These are phyloP conservation scores for Herpetotheres cachinnans DNA, from an alignment of 2,113 vertebrate species.

Conservation along the genomic window DNA sequence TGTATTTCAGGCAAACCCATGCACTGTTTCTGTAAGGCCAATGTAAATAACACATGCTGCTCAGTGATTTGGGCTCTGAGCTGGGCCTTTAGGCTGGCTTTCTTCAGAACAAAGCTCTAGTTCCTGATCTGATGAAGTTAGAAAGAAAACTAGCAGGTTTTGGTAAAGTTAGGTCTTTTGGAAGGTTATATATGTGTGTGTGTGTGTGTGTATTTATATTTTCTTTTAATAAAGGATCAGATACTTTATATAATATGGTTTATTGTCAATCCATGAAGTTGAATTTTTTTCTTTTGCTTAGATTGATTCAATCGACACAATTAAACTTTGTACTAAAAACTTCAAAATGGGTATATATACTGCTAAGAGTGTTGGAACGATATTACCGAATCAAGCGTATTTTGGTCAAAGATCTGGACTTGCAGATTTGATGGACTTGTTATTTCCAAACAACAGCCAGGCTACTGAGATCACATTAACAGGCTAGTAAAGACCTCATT, in stretches of 20 bases:
- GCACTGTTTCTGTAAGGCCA: neutral
- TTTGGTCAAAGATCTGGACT: neutral
- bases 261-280: neutral
- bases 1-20: neutral
- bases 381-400: neutral
- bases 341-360: neutral
- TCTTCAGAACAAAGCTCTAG: neutral
- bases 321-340: neutral
- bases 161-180: neutral
- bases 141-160: neutral
- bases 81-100: neutral
- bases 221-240: neutral
- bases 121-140: neutral
- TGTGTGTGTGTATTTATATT: too few relatives aligned
- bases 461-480: neutral
- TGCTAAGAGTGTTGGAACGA: neutral
- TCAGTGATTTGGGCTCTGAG: neutral
- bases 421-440: too few relatives aligned
- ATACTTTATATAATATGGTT: neutral
- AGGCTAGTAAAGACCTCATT: neutral
- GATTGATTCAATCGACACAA: neutral
- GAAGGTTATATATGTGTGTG: neutral
- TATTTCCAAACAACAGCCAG: neutral
- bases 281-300: neutral
- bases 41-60: neutral